phyloP scores from a whole-genome alignment of 2,113 vertebrate genomes.

The Chamaetylas fuelleborni region DNA sequence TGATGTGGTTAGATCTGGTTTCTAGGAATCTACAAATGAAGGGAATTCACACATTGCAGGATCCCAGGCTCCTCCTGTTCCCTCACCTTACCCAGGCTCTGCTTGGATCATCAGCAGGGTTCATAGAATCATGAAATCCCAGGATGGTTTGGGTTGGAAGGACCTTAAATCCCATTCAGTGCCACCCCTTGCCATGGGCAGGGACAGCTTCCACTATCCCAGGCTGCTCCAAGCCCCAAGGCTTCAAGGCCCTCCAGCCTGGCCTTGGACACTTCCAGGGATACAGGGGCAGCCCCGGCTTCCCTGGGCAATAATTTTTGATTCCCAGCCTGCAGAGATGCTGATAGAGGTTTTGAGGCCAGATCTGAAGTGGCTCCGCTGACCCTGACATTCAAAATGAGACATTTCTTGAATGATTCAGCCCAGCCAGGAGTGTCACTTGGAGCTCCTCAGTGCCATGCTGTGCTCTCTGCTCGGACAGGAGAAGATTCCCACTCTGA shows the following conservation, averaged over 20 bases:
- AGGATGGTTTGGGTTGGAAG: background rate
- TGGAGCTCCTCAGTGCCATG: accelerated
- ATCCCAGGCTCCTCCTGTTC: background rate
- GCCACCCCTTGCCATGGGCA: background rate
- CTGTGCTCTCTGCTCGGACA: background rate
- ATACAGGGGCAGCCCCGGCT: background rate
- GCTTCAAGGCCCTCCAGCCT: too few relatives aligned
- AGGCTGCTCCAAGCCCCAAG: accelerated
- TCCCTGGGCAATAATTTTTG: background rate
- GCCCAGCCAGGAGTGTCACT: background rate
- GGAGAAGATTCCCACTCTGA: background rate
- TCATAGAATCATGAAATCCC: background rate
- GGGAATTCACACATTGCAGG: background rate
- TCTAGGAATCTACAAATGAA: background rate
- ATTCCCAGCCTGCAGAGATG: background rate
- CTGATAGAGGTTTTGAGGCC: background rate
- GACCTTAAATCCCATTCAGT: background rate
- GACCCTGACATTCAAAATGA: background rate
- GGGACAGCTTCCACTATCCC: background rate
- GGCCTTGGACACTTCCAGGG: background rate
- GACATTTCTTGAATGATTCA: background rate
- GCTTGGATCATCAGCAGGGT: background rate
- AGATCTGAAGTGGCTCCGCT: background rate
- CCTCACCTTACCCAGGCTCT: background rate
- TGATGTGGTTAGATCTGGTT: background rate